phyloP scores from a whole-genome alignment of 37 sponge, comb jelly and placozoan genomes.

The Cliona cf. orientalis region DNA sequence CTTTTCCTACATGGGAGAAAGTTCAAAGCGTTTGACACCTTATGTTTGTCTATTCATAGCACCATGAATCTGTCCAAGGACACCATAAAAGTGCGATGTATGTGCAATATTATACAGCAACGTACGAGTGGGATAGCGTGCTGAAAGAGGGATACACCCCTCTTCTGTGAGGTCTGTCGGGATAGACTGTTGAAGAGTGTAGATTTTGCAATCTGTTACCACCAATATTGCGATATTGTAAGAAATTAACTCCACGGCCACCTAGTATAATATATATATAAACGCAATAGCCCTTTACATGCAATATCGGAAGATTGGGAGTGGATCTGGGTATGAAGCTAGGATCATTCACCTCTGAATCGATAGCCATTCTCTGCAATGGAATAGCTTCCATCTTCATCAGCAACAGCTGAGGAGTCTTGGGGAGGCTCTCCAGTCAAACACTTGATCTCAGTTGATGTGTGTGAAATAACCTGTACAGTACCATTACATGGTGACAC shows the following conservation, averaged over 20 bases:
- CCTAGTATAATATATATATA: too few species aligned
- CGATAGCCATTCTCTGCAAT: conserved; percentile 51
- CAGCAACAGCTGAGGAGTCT: conserved; percentile 34
- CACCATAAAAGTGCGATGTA: too few species aligned
- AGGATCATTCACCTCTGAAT: conserved; percentile 51
- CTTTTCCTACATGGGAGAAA: too few species aligned
- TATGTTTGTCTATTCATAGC: too few species aligned
- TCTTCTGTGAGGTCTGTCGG: conserved; percentile 39
- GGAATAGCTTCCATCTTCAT: conserved; percentile 4
- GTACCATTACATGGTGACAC: background rate
- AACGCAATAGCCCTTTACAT: too few species aligned
- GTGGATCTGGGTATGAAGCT: background rate
- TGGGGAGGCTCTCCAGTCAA: conserved; percentile 30
- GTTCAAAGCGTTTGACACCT: too few species aligned
- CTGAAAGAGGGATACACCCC: conserved; percentile 39
- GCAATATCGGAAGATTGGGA: too few species aligned
- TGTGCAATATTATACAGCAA: too few species aligned
- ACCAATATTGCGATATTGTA: conserved; percentile 24
- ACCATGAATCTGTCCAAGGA: too few species aligned
- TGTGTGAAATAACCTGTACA: conserved; percentile 4
- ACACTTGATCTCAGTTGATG: conserved; percentile 30
- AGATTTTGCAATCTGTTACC: conserved; percentile 12
- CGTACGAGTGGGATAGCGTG: too few species aligned
- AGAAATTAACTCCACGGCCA: conserved; percentile 50
- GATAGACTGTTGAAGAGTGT: conserved; percentile 18